Evolutionary conservation across 2,888 invertebrate species (phyloP).

Genomic region (Chymomyza fuscimana): DNA sequence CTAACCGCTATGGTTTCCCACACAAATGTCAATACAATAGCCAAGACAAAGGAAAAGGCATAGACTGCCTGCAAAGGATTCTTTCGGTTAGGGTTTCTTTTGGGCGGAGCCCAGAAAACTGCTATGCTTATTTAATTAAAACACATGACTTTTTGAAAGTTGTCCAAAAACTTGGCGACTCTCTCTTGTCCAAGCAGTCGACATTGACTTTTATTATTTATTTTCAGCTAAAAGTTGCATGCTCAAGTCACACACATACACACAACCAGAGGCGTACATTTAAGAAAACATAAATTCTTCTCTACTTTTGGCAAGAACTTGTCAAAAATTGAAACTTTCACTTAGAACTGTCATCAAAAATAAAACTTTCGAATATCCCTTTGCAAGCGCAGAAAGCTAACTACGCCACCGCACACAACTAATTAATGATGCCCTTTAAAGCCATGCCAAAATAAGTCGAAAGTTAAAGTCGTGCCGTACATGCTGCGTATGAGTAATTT

Average conservation of each 20-base stretch:
- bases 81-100: background rate
- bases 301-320: too few species aligned
- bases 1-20: background rate
- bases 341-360: too few species aligned
- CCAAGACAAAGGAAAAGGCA: background rate
- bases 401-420: constrained; percentile 1
- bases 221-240: constrained; percentile 38
- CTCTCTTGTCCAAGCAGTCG: background rate
- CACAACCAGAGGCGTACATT: constrained; percentile 2
- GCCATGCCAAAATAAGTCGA: constrained; percentile 9
- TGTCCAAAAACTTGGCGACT: too few species aligned
- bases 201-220: constrained; percentile 65
- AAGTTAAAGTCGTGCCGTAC: constrained; percentile 30
- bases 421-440: constrained; percentile 59
- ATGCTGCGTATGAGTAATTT: constrained; percentile 34
- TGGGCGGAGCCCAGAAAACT: background rate
- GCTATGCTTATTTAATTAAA: constrained; percentile 42
- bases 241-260: constrained; percentile 34
- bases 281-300: too few species aligned
- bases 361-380: too few species aligned
- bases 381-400: too few species aligned
- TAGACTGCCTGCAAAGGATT: background rate
- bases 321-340: too few species aligned
- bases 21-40: constrained; percentile 1
- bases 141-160: constrained; percentile 44